Base-by-base conservation (phyloP, 1,140 invertebrate species). In the Mizuhopecten yessoensis region DNA sequence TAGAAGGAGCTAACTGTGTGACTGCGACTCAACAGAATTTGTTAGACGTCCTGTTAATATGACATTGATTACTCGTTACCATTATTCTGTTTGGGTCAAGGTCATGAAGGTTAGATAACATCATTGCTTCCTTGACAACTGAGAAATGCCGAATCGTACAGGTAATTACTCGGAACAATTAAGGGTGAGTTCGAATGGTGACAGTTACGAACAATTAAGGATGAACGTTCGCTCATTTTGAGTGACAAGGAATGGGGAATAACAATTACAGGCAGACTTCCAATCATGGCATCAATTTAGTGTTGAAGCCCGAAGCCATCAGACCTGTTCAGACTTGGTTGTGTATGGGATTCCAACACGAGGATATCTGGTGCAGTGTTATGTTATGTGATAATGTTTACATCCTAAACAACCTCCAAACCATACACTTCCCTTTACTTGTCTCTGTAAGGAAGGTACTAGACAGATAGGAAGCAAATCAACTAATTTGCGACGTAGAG, bases 241-340 rank as follows among this genome's bases (percentile, higher is more conserved):
- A 75, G 57, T 75, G 57, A 75, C 57, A 75, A 75, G 57, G 5
- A 29, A 75, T 75, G 23, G 57, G 5, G 57, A 75, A 75, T 75
- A 75, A 75, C 57, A 75, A 75, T 75, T 75, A 75, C 57, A 75
- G n/a, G 29, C 57, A 75, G 57, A n/a, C 57, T 75, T 75, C 57
- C 57, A 75, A 75, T 75, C 57, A 75, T 29, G 57, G n/a, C 17
- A 75, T 29, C 57, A 75, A 75, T 75, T 75, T 29, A n/a, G 5
- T 75, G 57, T 29, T 75, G 57, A 75, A 75, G 57, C 57, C 57
- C 23, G 3, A n/a, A 75, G 57, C 57, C 29, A 75, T 75, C 57
- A 29, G 23, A 29, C 29, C 57, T 3, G 5, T 7, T 29, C 57
- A n/a, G 57, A 75, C 23, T n/a, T 29, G n/a, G 57, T 13, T n/a